Evolutionary conservation across 2,797 vertebrate genomes (phyloP), one percentile per base, ranked within the genome.

Genomic region (Thripadectes ignobilis): DNA sequence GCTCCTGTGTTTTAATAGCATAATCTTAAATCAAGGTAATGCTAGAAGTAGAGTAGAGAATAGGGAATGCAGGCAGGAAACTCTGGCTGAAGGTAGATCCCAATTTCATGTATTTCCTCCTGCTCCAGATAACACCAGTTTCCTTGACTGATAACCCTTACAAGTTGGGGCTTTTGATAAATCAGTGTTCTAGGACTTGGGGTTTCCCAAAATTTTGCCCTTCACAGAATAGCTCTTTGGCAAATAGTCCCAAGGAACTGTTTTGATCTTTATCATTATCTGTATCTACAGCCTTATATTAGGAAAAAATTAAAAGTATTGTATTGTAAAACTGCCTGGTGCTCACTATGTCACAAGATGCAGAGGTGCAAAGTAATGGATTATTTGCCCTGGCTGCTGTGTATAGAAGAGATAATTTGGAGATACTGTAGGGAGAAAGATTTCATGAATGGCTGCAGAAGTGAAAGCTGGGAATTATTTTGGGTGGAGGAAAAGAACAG

Each of bases 361-460:
- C 73, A 77, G 74, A 76, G 29, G 14, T 30, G 16, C 10, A 48
- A 49, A 39, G 22, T 92, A 82, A 87, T 81, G 61, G 85, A 94
- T 94, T 86, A 66, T 92, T 76, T 93, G 51, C 27, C 61, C 41
- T 91, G 39, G 78, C 48, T 88, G 24, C 34, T 77, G 26, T 73
- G 62, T 39, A 38, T 11, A 61, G 65, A 88, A 73, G 43, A 95
- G 32, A 59, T 90, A n/a, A 57, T 85, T 88, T 93, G 54, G 23
- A 10, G 9, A 41, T 87, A 61, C 29, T 2, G 5, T 45, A 86
- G 32, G 82, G 55, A 74, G 59, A 93, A 90, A 82, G 29, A 93
- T 81, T 89, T 95, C 77, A 30, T 82, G 79, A 95, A 92, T 67
- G 54, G 61, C 83, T 93, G 54, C 39, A 87, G 84, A 72, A 88